These are phyloP conservation scores for Lucifuga dentata DNA, from an alignment of 2,113 vertebrate species.

Conservation along the genomic window DNA sequence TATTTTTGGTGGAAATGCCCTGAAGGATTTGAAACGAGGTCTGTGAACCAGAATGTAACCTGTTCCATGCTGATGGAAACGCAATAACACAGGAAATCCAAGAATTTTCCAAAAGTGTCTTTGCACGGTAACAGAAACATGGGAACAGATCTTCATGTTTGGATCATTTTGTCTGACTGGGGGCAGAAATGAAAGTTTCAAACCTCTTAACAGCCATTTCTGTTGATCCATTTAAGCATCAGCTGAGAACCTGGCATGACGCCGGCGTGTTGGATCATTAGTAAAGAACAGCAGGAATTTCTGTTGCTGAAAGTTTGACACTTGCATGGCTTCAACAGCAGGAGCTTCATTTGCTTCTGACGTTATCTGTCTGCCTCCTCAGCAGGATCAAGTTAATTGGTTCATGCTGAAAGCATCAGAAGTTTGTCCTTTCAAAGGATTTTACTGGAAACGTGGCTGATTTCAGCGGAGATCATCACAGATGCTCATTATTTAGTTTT, in stretches of 20 bases:
- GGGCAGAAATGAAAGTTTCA: background rate
- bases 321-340: background rate
- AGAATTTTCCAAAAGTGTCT: background rate
- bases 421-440: slow-evolving; percentile 18
- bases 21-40: too few relatives aligned
- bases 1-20: too few relatives aligned
- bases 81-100: too few relatives aligned
- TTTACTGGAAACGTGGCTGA: background rate
- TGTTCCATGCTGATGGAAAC: too few relatives aligned
- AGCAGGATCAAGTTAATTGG: slow-evolving; percentile 48
- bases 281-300: slow-evolving; percentile 35
- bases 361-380: slow-evolving; percentile 54
- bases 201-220: background rate
- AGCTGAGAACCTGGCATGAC: background rate
- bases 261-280: slow-evolving; percentile 21
- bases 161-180: background rate
- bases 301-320: slow-evolving; percentile 15
- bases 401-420: slow-evolving; percentile 32
- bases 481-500: too few relatives aligned
- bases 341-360: slow-evolving; percentile 51
- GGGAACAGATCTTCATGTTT: background rate
- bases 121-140: too few relatives aligned
- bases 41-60: too few relatives aligned
- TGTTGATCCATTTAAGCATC: background rate
- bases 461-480: background rate